These are phyloP conservation scores for Drosophila subpulchrella DNA, from an alignment of 1,140 invertebrate species.

Conservation along the genomic window DNA sequence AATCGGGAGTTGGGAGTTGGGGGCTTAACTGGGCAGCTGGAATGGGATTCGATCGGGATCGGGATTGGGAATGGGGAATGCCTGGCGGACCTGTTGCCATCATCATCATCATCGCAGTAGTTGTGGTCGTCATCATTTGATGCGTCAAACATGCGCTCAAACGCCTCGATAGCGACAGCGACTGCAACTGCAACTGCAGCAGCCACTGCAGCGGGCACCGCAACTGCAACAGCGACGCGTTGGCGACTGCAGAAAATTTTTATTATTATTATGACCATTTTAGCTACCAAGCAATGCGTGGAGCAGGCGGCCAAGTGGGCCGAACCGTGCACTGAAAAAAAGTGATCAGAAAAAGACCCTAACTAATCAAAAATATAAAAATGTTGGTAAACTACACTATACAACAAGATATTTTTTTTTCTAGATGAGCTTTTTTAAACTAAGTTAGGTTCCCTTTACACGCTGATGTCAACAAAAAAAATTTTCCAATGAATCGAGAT, in stretches of 20 bases:
- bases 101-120: constrained; percentile 26
- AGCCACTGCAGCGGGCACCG: not conserved
- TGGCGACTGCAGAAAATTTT: constrained; percentile 69
- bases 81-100: constrained; percentile 63
- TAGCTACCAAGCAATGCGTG: constrained; percentile 75
- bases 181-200: constrained; percentile 12
- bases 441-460: no score
- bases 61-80: constrained; percentile 37
- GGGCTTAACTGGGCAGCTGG: constrained; percentile 38
- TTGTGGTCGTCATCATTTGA: constrained; percentile 57
- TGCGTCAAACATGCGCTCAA: constrained; percentile 81
- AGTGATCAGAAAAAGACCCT: no score
- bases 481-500: no score
- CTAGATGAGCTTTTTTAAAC: no score
- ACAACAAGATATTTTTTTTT: no score
- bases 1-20: not conserved
- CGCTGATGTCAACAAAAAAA: no score
- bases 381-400: no score
- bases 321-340: constrained; percentile 14
- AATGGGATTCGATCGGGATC: constrained; percentile 24
- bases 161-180: constrained; percentile 63
- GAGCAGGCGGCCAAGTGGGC: constrained; percentile 62
- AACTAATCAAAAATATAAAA: no score
- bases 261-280: constrained; percentile 83
- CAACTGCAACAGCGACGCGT: constrained; percentile 40